Conservation (phyloP, 2,888 invertebrate species). For the Eucriotettix oculatus region DNA sequence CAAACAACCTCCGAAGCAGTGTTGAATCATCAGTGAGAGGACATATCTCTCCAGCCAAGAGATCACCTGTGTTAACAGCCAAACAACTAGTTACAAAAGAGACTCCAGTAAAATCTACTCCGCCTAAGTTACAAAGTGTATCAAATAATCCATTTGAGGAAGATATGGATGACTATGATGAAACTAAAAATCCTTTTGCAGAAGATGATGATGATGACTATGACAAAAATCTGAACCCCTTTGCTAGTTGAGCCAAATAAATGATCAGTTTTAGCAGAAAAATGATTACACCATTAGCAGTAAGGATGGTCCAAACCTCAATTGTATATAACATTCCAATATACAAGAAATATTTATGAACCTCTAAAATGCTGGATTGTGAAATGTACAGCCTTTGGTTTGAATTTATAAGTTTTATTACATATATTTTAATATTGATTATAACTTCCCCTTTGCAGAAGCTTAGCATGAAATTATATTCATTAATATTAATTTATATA, state of each 20-base stretch:
- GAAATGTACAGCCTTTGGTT: too few relatives aligned
- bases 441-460: too few relatives aligned
- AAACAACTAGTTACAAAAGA: not conserved
- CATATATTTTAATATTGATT: too few relatives aligned
- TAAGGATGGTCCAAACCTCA: too few relatives aligned
- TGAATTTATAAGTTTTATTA: too few relatives aligned
- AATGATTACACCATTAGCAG: too few relatives aligned
- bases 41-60: not conserved
- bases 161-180: conserved; percentile 43
- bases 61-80: not conserved
- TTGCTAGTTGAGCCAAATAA: conserved; percentile 23
- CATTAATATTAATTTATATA: too few relatives aligned
- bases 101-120: not conserved
- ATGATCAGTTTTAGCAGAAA: too few relatives aligned
- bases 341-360: too few relatives aligned
- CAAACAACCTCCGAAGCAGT: conserved; percentile 28
- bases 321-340: too few relatives aligned
- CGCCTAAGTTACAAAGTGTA: not conserved
- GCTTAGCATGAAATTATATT: too few relatives aligned
- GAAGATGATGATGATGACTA: conserved; percentile 30
- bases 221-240: conserved; percentile 62
- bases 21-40: not conserved
- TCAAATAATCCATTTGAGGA: conserved; percentile 8
- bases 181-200: conserved; percentile 57
- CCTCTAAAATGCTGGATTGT: too few relatives aligned